Evolutionary conservation across 1,140 invertebrate genomes (phyloP).

Genomic region (Melanaphis sacchari): DNA sequence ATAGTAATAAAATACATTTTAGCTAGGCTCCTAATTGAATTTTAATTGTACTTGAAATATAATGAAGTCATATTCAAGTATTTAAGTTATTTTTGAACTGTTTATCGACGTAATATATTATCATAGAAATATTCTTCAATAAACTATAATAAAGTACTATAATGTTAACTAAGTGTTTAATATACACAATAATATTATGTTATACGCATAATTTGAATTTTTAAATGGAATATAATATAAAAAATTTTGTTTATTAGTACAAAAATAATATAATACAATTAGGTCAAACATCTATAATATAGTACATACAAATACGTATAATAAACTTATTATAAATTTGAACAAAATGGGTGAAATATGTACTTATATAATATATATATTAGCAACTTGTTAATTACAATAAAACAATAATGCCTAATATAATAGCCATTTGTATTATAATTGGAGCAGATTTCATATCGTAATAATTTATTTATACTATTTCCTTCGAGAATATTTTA

Average conservation of each 20-base stretch:
- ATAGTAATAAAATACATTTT: neutral
- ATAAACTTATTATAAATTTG: slow-evolving; percentile 17
- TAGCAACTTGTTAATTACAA: neutral
- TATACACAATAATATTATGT: neutral
- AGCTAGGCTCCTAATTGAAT: neutral
- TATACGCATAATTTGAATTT: neutral
- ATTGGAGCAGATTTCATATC: neutral
- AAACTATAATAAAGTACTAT: neutral
- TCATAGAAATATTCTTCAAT: neutral
- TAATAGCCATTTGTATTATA: neutral
- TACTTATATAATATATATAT: neutral
- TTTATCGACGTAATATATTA: neutral
- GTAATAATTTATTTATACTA: neutral
- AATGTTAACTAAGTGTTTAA: neutral
- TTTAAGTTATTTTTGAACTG: neutral
- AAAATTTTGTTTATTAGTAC: neutral
- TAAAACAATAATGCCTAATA: neutral
- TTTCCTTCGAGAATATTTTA: neutral
- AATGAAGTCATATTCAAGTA: neutral
- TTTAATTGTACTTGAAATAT: neutral
- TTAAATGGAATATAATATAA: neutral
- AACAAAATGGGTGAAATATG: neutral
- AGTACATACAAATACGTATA: neutral
- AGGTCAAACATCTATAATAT: neutral
- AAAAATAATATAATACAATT: slow-evolving; percentile 1